Percentiles rank a stretch among this genome's conserved stretches.
Evolutionary conservation across 2,113 vertebrate genomes (phyloP).

Genomic region (Gila orcuttii): DNA sequence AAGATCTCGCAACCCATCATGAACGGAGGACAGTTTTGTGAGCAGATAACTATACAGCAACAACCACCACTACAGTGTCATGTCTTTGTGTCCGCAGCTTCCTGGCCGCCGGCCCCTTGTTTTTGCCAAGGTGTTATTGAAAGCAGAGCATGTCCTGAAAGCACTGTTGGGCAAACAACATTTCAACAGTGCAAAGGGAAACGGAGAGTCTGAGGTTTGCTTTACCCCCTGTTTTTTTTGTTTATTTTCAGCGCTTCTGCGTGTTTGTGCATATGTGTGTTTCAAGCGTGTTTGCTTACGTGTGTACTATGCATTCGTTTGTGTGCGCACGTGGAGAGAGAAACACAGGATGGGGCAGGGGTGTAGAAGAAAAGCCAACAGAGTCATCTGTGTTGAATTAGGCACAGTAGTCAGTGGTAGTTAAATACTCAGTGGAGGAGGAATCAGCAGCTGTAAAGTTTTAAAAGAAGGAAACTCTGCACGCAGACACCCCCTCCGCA

Average conservation of each 20-base stretch:
- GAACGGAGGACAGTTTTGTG: conserved; percentile 6
- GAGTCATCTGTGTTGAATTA: conserved; percentile 80
- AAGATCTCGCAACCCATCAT: conserved; percentile 1
- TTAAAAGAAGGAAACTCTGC: conserved; percentile 80
- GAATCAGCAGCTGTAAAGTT: conserved; percentile 79
- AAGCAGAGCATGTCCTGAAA: conserved; percentile 60
- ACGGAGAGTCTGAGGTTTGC: conserved; percentile 43
- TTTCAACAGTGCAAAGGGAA: conserved; percentile 58
- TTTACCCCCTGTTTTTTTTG: conserved; percentile 12
- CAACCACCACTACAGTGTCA: conserved; percentile 40
- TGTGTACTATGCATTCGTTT: neutral
- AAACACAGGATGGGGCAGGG: conserved; percentile 29
- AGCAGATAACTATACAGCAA: conserved; percentile 42
- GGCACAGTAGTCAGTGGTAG: conserved; percentile 78
- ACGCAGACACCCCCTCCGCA: conserved; percentile 61
- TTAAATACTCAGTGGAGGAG: conserved; percentile 79
- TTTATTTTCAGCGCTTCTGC: neutral
- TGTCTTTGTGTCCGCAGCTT: conserved; percentile 45
- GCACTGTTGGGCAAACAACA: conserved; percentile 73
- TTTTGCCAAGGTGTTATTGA: conserved; percentile 65
- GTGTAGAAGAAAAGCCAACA: conserved; percentile 49
- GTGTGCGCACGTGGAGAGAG: conserved; percentile 48
- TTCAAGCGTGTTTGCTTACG: neutral
- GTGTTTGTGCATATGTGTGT: neutral
- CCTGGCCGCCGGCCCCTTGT: conserved; percentile 46